Conservation (phyloP, 2,888 invertebrate genomes). For the Psylliodes chrysocephalus region DNA sequence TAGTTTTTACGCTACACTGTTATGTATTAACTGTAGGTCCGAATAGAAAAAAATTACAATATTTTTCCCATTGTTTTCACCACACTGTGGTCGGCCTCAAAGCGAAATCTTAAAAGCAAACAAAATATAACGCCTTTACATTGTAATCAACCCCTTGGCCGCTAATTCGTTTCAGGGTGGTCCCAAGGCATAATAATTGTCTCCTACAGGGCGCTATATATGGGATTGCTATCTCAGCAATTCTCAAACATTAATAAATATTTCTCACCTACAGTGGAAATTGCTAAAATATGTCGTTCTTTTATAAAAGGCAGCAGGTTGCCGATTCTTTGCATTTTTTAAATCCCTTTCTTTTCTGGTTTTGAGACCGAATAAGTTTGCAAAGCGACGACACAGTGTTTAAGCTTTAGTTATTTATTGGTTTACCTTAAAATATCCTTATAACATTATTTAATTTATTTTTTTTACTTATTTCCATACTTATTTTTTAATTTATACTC, state of each 20-base stretch:
- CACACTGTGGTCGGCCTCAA: slow-evolving; percentile 13
- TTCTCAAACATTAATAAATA: slow-evolving; percentile 50
- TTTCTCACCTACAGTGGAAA: slow-evolving; percentile 43
- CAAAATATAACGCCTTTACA: slow-evolving; percentile 3
- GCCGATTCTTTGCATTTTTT: slow-evolving; percentile 2
- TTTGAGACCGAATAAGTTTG: no score
- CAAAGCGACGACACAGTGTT: no score
- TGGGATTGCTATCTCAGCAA: slow-evolving; percentile 40
- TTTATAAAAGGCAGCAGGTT: slow-evolving; percentile 21
- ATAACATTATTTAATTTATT: no score
- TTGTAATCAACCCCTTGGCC: slow-evolving; percentile 33
- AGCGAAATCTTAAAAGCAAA: slow-evolving; percentile 11
- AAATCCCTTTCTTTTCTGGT: no score
- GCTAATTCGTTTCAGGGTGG: slow-evolving; percentile 32
- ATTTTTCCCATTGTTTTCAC: slow-evolving; percentile 3
- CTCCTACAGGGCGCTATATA: slow-evolving; percentile 31
- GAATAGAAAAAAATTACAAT: not conserved
- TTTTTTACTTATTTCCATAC: no score
- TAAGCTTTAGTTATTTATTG: no score
- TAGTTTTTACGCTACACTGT: no score
- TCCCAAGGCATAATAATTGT: slow-evolving; percentile 32
- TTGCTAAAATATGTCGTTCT: slow-evolving; percentile 37
- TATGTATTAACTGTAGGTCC: no score
- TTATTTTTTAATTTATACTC: no score
- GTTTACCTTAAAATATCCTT: no score